Conservation (phyloP, 2,888 invertebrate species). For the Ophraella communa region DNA sequence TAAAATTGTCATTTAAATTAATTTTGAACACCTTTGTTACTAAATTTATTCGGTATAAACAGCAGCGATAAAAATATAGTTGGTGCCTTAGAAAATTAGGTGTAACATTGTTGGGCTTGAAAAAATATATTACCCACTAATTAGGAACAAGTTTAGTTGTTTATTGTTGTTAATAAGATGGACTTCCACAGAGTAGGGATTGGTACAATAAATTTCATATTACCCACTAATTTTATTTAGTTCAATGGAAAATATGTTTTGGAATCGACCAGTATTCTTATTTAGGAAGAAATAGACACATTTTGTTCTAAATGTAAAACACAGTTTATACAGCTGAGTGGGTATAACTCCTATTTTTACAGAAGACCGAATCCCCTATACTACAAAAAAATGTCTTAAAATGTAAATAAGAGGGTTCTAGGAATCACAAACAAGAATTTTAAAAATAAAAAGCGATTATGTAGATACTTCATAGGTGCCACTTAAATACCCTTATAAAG, state of each 20-base stretch:
- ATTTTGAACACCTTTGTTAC: too few species aligned
- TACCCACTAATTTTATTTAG: too few species aligned
- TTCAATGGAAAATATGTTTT: neutral
- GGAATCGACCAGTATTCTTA: neutral
- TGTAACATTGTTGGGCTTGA: too few species aligned
- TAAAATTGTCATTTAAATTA: too few species aligned
- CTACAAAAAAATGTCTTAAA: conserved; percentile 6
- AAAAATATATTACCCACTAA: too few species aligned
- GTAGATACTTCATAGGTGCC: conserved; percentile 9
- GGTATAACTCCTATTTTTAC: conserved; percentile 14
- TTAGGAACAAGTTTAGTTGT: too few species aligned
- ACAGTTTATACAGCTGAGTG: neutral
- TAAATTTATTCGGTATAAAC: too few species aligned
- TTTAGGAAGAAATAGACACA: neutral
- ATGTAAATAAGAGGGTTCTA: conserved; percentile 19
- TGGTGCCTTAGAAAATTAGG: too few species aligned
- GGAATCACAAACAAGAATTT: conserved; percentile 24
- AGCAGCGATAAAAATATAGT: too few species aligned
- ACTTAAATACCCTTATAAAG: neutral
- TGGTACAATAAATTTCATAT: too few species aligned
- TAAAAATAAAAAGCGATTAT: conserved; percentile 28
- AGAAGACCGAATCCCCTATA: conserved; percentile 12
- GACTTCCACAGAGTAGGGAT: too few species aligned
- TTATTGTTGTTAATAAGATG: too few species aligned
- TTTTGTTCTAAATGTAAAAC: conserved; percentile 1